Evolutionary conservation across 2,888 invertebrate species (phyloP).

Genomic region (Macrostomum cliftonense): DNA sequence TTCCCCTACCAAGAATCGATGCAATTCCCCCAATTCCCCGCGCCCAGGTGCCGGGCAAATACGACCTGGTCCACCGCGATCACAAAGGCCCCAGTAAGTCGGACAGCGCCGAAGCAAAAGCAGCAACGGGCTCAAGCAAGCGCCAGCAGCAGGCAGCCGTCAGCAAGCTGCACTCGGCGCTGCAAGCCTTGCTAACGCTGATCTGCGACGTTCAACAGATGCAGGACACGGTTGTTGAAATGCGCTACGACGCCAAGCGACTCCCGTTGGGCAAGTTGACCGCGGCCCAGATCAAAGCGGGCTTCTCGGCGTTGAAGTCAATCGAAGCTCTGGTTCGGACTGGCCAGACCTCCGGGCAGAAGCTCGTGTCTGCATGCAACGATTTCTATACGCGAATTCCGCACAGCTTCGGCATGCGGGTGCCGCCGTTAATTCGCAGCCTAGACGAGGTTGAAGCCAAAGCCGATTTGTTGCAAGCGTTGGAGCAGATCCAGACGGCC

Average conservation of each 20-base stretch:
- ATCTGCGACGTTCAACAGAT: slow-evolving; percentile 40
- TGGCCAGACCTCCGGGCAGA: slow-evolving; percentile 22
- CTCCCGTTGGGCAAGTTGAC: slow-evolving; percentile 42
- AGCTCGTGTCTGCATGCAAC: slow-evolving; percentile 37
- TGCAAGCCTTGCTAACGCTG: slow-evolving; percentile 35
- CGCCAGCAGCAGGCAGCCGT: neutral
- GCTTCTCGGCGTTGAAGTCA: slow-evolving; percentile 38
- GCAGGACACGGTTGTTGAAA: slow-evolving; percentile 40
- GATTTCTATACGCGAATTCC: slow-evolving; percentile 43
- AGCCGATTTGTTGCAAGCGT: slow-evolving; percentile 38
- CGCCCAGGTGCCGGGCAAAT: slow-evolving; percentile 38
- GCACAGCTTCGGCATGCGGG: slow-evolving; percentile 41
- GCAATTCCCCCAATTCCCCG: too few species aligned
- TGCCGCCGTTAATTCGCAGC: slow-evolving; percentile 39
- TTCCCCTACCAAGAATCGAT: too few species aligned
- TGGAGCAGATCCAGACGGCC: slow-evolving; percentile 40
- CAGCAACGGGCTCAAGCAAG: slow-evolving; percentile 15
- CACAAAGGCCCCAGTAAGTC: slow-evolving; percentile 16
- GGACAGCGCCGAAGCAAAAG: slow-evolving; percentile 14
- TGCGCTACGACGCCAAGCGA: slow-evolving; percentile 41
- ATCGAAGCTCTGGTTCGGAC: slow-evolving; percentile 34
- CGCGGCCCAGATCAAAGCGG: slow-evolving; percentile 39
- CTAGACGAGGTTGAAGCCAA: slow-evolving; percentile 34
- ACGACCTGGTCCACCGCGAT: slow-evolving; percentile 31
- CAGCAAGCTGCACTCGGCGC: slow-evolving; percentile 23